Conservation (phyloP, 2,888 invertebrate genomes). For the Catocala sponsa region DNA sequence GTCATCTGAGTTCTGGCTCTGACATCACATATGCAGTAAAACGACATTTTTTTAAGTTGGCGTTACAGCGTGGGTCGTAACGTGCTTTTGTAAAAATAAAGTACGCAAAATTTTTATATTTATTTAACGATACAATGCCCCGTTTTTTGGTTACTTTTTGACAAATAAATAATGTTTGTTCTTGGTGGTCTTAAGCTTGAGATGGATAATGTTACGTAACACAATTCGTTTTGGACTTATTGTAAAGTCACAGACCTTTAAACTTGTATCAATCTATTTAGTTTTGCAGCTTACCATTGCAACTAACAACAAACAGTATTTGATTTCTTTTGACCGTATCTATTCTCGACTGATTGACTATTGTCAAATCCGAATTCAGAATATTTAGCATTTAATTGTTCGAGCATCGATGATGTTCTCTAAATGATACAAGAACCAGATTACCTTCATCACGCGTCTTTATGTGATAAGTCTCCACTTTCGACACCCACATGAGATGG, state of each 20-base stretch:
- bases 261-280: too few relatives aligned
- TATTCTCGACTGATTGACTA: not conserved
- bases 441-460: not conserved
- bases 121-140: conserved; percentile 39
- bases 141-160: conserved; percentile 36
- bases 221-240: too few relatives aligned
- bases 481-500: conserved; percentile 26
- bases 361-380: too few relatives aligned
- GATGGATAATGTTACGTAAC: not conserved
- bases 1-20: conserved; percentile 41
- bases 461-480: not conserved
- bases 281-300: too few relatives aligned
- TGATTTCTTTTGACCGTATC: not conserved
- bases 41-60: conserved; percentile 56
- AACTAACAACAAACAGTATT: not conserved
- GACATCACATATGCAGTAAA: conserved; percentile 59
- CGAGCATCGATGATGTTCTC: too few relatives aligned
- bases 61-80: conserved; percentile 53
- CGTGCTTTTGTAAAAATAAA: conserved; percentile 45
- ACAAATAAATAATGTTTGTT: conserved; percentile 42
- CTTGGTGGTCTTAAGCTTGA: conserved; percentile 50
- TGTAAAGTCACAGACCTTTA: too few relatives aligned
- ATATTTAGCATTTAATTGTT: too few relatives aligned
- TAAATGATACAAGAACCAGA: too few relatives aligned
- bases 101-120: conserved; percentile 32